Evolutionary conservation across 2,797 vertebrate species (phyloP), one percentile per base, ranked within the genome.

Genomic region (Gymnoscopelus microlampas): DNA sequence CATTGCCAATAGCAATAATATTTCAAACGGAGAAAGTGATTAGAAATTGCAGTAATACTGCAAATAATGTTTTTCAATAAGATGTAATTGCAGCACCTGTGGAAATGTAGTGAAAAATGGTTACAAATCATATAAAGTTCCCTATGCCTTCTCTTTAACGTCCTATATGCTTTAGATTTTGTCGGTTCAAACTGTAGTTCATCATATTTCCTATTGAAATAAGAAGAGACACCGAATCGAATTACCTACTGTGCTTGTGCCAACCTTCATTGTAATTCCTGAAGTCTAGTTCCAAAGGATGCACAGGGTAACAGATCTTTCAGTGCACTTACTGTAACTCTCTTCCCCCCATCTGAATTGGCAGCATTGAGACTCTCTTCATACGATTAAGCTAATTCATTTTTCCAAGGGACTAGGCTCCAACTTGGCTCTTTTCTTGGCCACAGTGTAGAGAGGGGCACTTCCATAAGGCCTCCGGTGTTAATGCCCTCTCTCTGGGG

Each of bases 401-500:
- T 88, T 89, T 88, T 82, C 67, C 3, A 44, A 86, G 79, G 80
- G 69, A 61, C 77, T 77, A 47, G 70, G 61, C 82, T 76, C 70
- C 73, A 65, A 83, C 80, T 82, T 74, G 75, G 83, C 82, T 84
- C 60, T 74, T 79, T 82, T 69, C 72, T 84, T 71, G 79, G 85
- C 82, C 67, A 56, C 61, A 13, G 71, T 29, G 53, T 66, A 57
- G 77, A 64, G 76, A 68, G 39, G 66, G 72, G 55, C 57, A 70
- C 74, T 81, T 88, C 83, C 66, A 80, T 83, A 76, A 78, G 79
- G 75, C 79, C 79, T 74, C 8, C 60, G 74, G 83, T 89, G 86
- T 90, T 91, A 88, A 91, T 91, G 85, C 72, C 66, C 66, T 66
- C 78, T 87, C 84, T 73, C 80, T 49, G 44, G 76, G 64, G 88